Base-by-base conservation (phyloP, 2,113 vertebrate species). In the Equus quagga region DNA sequence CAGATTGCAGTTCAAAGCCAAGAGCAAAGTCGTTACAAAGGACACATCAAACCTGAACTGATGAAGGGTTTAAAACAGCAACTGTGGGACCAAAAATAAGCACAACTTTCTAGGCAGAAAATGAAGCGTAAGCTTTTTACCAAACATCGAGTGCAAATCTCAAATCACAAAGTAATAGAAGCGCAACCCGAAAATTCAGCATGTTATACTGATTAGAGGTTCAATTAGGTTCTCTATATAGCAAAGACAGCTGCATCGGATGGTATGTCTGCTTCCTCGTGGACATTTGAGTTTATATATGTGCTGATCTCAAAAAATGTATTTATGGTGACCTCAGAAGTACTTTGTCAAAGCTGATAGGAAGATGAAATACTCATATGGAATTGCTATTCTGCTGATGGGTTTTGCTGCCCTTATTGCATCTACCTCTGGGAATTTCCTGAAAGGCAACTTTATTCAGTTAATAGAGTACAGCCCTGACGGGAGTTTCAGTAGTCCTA, bases 221-320 rank as follows among this genome's bases (percentile, higher is more conserved):
- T 95, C 96, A 98, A 9, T 95, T 97, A 96, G 92, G 15, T 81
- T 98, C 93, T 84, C 84, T 93, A 97, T 96, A 97, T 95, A 98
- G 97, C 98, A 98, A 97, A 89, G 96, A 96, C 97, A 98, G 98
- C 97, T 99, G 98, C 88, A 64, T 94, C 78, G n/a, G 84, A 88
- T 95, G 0, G 13, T 86, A 81, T 84, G 72, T 76, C 46, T 26
- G 64, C 82, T 98, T 92, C 44, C 5, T 73, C 95, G 94, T 69
- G 85, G 91, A 92, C 90, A 97, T 95, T 97, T 98, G 76, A 97
- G 96, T 98, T 98, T 98, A 97, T 98, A 28, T 92, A 98, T 97
- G 89, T 97, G 88, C 95, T 98, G 96, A 97, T 97, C 91, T 97
- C 60, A 93, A 93, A 70, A 92, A 92, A 51, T n/a, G 64, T 88